Percentiles rank a stretch among this genome's conserved stretches.
These are phyloP conservation scores for Drosophila kurseongensis DNA, from an alignment of 1,140 invertebrate genomes.

Conservation along the genomic window DNA sequence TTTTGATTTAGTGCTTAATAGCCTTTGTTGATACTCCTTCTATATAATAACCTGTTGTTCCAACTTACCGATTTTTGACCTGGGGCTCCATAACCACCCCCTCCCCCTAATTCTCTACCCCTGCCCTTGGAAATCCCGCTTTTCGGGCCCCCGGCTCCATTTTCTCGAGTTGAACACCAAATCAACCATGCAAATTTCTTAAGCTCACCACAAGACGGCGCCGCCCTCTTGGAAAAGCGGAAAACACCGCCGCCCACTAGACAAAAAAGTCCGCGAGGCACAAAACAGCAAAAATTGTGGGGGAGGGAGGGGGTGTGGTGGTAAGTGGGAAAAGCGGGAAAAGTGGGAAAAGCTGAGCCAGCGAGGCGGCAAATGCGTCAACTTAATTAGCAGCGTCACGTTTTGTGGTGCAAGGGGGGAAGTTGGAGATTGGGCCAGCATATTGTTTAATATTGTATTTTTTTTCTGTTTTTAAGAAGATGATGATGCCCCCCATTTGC, in stretches of 20 bases:
- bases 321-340: slow-evolving; percentile 16
- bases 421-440: slow-evolving; percentile 22
- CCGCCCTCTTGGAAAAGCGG: slow-evolving; percentile 9
- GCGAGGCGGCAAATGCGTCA: slow-evolving; percentile 75
- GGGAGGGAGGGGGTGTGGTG: slow-evolving; percentile 2
- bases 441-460: slow-evolving; percentile 75
- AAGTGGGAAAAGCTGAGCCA: slow-evolving; percentile 30
- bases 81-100: too few species aligned
- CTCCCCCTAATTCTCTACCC: not conserved
- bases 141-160: slow-evolving; percentile 1
- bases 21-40: not conserved
- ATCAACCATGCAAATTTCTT: slow-evolving; percentile 79
- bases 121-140: slow-evolving; percentile 6
- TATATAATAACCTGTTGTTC: slow-evolving; percentile 14
- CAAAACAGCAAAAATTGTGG: slow-evolving; percentile 8
- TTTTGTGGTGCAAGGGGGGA: slow-evolving; percentile 37
- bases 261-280: slow-evolving; percentile 62
- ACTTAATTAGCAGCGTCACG: slow-evolving; percentile 82
- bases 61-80: not conserved
- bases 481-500: slow-evolving; percentile 17
- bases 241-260: slow-evolving; percentile 15
- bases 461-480: slow-evolving; percentile 4
- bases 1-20: not conserved
- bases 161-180: slow-evolving; percentile 45
- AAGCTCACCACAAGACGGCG: slow-evolving; percentile 63